Evolutionary conservation across 2,113 vertebrate genomes (phyloP).

Genomic region (Aptenodytes patagonicus): DNA sequence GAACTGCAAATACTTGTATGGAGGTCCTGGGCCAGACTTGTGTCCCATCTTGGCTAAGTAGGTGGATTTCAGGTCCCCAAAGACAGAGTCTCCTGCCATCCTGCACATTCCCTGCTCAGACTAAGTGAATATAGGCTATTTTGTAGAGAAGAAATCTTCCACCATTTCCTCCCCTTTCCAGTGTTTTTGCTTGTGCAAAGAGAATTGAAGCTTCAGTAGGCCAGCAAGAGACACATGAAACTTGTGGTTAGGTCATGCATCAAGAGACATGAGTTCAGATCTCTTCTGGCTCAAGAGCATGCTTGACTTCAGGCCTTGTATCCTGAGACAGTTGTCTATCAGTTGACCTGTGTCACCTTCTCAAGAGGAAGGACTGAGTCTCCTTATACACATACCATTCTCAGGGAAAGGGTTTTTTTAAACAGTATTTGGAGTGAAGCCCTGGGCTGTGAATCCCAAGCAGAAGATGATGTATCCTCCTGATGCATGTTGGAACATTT

Average conservation of each 20-base stretch:
- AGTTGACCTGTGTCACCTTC: neutral
- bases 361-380: neutral
- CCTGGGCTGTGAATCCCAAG: neutral
- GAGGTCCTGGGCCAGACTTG: neutral
- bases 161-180: neutral
- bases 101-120: neutral
- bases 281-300: neutral
- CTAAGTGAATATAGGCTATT: neutral
- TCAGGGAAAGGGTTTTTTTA: neutral
- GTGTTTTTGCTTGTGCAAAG: neutral
- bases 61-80: neutral
- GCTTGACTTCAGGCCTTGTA: neutral
- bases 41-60: neutral
- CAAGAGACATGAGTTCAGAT: neutral
- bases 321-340: neutral
- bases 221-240: neutral
- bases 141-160: neutral
- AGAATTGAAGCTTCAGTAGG: neutral
- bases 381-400: neutral
- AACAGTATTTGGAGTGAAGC: neutral
- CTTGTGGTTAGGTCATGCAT: neutral
- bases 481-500: neutral
- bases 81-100: neutral
- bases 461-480: neutral
- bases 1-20: neutral